These are phyloP conservation scores for Gadus macrocephalus DNA, from an alignment of 2,113 vertebrate species.

Conservation along the genomic window DNA sequence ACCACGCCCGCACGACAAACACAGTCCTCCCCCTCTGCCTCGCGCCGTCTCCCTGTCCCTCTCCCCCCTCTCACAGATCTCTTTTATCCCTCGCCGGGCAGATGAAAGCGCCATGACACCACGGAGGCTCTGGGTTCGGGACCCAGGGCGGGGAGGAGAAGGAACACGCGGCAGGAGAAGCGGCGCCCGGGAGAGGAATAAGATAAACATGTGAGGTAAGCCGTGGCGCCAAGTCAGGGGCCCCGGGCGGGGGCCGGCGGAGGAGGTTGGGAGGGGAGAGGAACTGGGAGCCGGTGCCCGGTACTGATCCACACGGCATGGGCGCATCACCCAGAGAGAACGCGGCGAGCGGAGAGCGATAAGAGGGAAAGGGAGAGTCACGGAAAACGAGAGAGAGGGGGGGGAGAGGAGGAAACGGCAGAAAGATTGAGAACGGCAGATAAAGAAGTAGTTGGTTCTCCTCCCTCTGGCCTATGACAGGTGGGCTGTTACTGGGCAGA, in stretches of 20 bases:
- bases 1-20: constrained; percentile 19
- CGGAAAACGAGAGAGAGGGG: background rate
- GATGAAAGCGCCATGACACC: constrained; percentile 7
- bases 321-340: constrained; percentile 23
- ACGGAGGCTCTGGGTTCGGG: background rate
- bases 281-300: background rate
- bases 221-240: background rate
- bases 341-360: constrained; percentile 1
- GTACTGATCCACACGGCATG: background rate
- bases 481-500: background rate
- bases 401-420: background rate
- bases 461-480: background rate
- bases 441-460: background rate
- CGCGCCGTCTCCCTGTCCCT: background rate
- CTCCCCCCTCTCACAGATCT: background rate
- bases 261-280: constrained; percentile 9
- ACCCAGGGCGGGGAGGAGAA: constrained; percentile 2
- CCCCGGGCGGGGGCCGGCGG: background rate
- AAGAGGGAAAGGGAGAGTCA: background rate
- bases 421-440: background rate
- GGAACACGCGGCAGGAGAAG: constrained; percentile 1
- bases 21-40: background rate
- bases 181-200: background rate
- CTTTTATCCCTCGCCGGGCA: background rate
- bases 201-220: background rate